These are phyloP conservation scores for Erpobdella octoculata DNA, from an alignment of 2,888 invertebrate species.

Conservation along the genomic window DNA sequence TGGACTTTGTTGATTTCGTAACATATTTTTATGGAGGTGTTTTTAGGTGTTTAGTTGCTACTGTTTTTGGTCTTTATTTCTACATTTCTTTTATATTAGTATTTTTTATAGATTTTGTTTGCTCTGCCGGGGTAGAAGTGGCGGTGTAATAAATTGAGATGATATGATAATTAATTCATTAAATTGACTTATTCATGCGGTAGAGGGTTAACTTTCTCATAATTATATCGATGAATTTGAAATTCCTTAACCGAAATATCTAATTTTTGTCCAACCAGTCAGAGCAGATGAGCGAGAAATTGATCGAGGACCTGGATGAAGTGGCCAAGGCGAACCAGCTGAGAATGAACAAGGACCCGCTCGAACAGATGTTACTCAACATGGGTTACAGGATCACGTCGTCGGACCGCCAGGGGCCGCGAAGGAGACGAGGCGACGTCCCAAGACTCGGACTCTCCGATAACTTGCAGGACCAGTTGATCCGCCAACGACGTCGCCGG, in stretches of 20 bases:
- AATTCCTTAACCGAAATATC: no score
- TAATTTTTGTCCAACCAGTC: no score
- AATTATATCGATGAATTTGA: no score
- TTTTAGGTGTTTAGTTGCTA: no score
- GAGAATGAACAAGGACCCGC: slow-evolving; percentile 86
- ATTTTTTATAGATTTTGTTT: no score
- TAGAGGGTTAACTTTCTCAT: not conserved
- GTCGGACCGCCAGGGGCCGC: slow-evolving; percentile 23
- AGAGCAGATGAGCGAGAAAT: slow-evolving; percentile 57
- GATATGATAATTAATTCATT: no score
- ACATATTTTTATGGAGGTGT: not conserved
- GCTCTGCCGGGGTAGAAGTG: no score
- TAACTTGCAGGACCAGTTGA: slow-evolving; percentile 15
- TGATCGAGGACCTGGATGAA: slow-evolving; percentile 62
- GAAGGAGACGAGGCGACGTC: no score
- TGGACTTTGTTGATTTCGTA: not conserved
- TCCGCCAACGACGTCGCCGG: no score
- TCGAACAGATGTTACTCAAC: slow-evolving; percentile 71
- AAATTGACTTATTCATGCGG: not conserved
- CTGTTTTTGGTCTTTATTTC: no score
- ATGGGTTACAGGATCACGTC: slow-evolving; percentile 49
- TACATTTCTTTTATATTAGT: no score
- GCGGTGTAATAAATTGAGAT: no score
- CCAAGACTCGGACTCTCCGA: not conserved
- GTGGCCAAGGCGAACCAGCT: slow-evolving; percentile 80